phyloP scores from a whole-genome alignment of 1,140 invertebrate genomes.

The Drosophila burlai region DNA sequence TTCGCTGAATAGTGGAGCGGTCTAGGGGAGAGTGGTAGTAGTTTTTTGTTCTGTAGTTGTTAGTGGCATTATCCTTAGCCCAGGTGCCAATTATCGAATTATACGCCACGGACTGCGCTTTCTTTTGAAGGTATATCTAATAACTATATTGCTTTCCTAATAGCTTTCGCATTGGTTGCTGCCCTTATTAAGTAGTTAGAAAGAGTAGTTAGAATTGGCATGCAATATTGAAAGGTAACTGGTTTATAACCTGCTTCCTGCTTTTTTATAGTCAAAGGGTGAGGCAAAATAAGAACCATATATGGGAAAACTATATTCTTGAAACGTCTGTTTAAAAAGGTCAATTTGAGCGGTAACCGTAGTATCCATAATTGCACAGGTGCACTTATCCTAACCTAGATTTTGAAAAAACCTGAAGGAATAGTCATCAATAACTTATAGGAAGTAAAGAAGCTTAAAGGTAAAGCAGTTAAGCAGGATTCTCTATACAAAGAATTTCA shows the following conservation, averaged over 20 bases:
- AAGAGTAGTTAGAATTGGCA: constrained; percentile 5
- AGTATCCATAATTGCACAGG: not conserved
- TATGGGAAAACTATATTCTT: not conserved
- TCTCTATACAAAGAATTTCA: too few species aligned
- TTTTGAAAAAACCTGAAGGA: too few species aligned
- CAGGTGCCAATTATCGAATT: not conserved
- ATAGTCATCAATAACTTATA: too few species aligned
- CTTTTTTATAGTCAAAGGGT: not conserved
- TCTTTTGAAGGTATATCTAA: not conserved
- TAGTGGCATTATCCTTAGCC: not conserved
- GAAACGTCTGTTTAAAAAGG: not conserved
- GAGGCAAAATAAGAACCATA: not conserved
- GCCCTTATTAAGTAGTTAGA: constrained; percentile 4
- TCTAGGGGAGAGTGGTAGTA: not conserved
- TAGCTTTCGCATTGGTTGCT: not conserved
- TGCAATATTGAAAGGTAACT: not conserved
- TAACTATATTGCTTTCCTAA: not conserved
- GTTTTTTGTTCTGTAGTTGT: not conserved
- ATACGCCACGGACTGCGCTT: not conserved
- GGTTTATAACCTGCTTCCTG: not conserved
- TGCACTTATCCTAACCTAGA: too few species aligned
- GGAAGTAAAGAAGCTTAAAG: too few species aligned
- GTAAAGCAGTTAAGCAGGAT: too few species aligned
- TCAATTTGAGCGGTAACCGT: not conserved
- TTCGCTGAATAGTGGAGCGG: constrained; percentile 20